phyloP scores from a whole-genome alignment of 2,888 invertebrate genomes.

The Amphipyra tragopoginis region DNA sequence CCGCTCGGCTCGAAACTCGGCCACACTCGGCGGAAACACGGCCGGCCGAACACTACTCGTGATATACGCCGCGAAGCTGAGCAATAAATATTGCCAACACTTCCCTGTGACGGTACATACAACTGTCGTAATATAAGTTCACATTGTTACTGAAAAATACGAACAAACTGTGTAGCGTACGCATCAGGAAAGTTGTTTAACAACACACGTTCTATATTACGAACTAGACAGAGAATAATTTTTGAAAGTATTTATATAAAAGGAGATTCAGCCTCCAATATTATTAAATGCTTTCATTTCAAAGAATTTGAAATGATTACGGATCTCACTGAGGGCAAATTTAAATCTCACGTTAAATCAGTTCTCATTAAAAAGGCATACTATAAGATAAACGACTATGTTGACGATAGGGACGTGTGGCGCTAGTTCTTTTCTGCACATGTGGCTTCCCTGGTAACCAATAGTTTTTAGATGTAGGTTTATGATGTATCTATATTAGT shows the following conservation, averaged over 20 bases:
- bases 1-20: slow-evolving; percentile 77
- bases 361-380: too few species aligned
- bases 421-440: too few species aligned
- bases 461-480: too few species aligned
- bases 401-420: too few species aligned
- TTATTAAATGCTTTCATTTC: too few species aligned
- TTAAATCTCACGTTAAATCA: too few species aligned
- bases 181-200: slow-evolving; percentile 35
- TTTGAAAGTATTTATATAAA: background rate
- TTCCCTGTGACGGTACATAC: slow-evolving; percentile 33
- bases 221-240: background rate
- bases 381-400: too few species aligned
- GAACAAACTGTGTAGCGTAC: slow-evolving; percentile 27
- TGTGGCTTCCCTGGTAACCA: too few species aligned
- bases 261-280: background rate
- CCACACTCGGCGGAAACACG: slow-evolving; percentile 71
- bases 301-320: too few species aligned
- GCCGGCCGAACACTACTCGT: slow-evolving; percentile 64
- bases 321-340: too few species aligned
- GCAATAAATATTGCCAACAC: slow-evolving; percentile 56
- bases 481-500: too few species aligned
- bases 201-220: slow-evolving; percentile 14
- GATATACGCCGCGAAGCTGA: slow-evolving; percentile 43
- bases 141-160: slow-evolving; percentile 37
- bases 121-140: slow-evolving; percentile 27